phyloP scores from a whole-genome alignment of 2,797 vertebrate genomes.

The Novumbra hubbsi region DNA sequence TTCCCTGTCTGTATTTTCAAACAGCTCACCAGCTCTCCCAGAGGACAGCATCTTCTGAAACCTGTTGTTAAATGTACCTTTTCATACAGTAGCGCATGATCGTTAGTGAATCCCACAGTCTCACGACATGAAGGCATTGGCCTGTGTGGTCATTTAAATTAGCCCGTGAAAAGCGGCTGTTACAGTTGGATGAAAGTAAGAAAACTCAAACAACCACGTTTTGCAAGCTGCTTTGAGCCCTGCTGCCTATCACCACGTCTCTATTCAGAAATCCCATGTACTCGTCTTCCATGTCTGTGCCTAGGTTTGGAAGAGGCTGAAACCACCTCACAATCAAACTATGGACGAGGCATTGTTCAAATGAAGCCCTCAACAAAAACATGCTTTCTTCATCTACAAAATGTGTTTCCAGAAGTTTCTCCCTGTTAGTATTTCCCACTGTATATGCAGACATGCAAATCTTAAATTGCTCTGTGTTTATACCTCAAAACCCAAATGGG shows the following conservation, averaged over 20 bases:
- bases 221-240: not conserved
- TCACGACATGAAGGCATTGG: not conserved
- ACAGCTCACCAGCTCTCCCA: not conserved
- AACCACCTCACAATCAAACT: not conserved
- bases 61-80: not conserved
- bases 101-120: not conserved
- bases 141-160: not conserved
- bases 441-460: not conserved
- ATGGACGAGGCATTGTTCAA: not conserved
- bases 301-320: not conserved
- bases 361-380: constrained; percentile 6
- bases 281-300: not conserved
- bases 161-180: not conserved
- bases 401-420: constrained; percentile 6
- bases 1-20: not conserved
- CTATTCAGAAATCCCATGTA: not conserved
- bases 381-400: not conserved
- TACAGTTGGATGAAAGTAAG: not conserved
- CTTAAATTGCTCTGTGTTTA: not conserved
- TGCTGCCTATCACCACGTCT: too few relatives aligned
- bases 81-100: not conserved
- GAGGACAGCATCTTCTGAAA: not conserved
- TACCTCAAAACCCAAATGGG: not conserved
- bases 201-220: not conserved
- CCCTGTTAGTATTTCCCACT: not conserved